Percentiles rank a stretch among this genome's conserved stretches.
Conservation (phyloP, 2,888 invertebrate species). For the Halictus ligatus region DNA sequence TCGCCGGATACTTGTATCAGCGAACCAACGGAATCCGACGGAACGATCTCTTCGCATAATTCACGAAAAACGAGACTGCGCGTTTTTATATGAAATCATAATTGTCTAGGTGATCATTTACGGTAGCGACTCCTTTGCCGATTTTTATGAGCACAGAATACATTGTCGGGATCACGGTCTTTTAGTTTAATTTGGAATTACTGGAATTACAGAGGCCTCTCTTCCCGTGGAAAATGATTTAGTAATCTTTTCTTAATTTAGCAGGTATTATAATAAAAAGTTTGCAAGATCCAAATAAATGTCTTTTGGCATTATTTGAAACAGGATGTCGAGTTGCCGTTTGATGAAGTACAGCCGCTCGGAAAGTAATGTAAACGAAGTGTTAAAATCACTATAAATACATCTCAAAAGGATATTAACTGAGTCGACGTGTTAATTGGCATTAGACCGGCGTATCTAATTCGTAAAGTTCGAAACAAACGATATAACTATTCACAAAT, state of each 20-base stretch:
- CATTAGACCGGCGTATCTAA: no score
- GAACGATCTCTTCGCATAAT: not conserved
- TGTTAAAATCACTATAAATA: no score
- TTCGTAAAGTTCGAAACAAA: not conserved
- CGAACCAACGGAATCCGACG: not conserved
- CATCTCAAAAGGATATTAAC: no score
- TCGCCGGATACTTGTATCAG: not conserved
- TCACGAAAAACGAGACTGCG: not conserved
- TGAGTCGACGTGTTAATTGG: no score
- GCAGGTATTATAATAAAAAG: not conserved
- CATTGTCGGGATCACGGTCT: no score
- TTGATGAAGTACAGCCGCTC: not conserved
- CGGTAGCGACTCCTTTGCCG: not conserved
- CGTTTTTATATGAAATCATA: not conserved
- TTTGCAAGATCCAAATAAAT: not conserved
- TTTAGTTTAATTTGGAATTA: no score
- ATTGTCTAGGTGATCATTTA: not conserved
- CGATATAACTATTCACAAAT: not conserved
- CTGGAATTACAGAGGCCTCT: no score
- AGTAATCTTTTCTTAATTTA: no score
- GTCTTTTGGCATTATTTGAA: not conserved
- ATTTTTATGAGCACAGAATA: not conserved
- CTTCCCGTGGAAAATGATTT: not conserved
- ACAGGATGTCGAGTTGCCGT: not conserved
- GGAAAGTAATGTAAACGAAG: no score